Base-by-base conservation (phyloP, 2,797 vertebrate genomes). In the Gambusia yucatana region DNA sequence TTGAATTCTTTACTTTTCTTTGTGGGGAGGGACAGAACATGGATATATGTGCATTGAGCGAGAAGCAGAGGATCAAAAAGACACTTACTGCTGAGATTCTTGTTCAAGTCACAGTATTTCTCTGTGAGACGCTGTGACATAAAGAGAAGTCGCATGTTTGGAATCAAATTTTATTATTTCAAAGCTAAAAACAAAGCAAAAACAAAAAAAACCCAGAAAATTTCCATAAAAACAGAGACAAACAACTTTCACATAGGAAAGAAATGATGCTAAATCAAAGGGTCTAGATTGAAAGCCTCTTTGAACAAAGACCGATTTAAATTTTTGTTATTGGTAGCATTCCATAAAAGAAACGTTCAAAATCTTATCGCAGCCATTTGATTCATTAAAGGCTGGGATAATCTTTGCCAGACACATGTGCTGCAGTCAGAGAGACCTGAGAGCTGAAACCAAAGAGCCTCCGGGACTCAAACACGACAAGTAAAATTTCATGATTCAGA, bases 401-500 rank as follows among this genome's bases (percentile, higher is more conserved):
- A 1, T 72, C 30, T 81, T 82, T 52, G 59, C 7, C n/a, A 75
- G 43, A 82, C 61, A 55, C 36, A 13, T 52, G 78, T 77, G n/a
- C 73, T 79, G n/a, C 73, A 75, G 73, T 10, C 77, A 81, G 79
- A 87, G 76, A 80, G 75, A 81, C 14, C 70, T 57, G 67, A 76
- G 78, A 92, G 85, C 85, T 77, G 85, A 82, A 30, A 90, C 75
- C 77, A 76, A 80, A 77, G 78, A 81, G 67, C 82, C 50, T 33
- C 43, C 1, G 4, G 80, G 82, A 89, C 89, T 90, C 84, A 81
- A 84, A 83, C 52, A 57, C 82, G 84, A 92, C 87, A 91, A 84
- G 82, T 86, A 50, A 86, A 88, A 91, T 84, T 89, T 90, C 61
- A 28, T 85, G 88, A 91, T 89, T 90, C 86, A 89, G 78, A 86